These are phyloP conservation scores for Aspidapion aeneum DNA, from an alignment of 2,888 invertebrate genomes.

Conservation along the genomic window DNA sequence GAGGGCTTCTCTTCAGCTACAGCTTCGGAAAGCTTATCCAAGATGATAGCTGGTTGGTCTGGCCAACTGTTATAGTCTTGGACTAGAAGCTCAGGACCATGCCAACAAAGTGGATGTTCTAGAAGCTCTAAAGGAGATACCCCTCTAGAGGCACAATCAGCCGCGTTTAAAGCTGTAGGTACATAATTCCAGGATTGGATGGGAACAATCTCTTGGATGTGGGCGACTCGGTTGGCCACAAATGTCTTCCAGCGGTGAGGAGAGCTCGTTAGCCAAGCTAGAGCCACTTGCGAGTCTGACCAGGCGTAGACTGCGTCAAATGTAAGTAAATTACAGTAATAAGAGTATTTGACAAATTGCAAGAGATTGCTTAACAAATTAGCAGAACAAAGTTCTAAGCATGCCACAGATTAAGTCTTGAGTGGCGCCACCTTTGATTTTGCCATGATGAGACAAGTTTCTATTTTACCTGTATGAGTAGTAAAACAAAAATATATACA, in stretches of 20 bases:
- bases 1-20: not conserved
- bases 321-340: not conserved
- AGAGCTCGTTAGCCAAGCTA: not conserved
- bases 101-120: not conserved
- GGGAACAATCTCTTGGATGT: not conserved
- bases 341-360: not conserved
- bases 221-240: not conserved
- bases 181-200: not conserved
- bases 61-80: not conserved
- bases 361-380: not conserved
- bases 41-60: not conserved
- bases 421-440: not conserved
- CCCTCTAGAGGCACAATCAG: not conserved
- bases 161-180: not conserved
- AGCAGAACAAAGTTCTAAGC: not conserved
- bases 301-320: not conserved
- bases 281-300: not conserved
- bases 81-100: not conserved
- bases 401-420: not conserved
- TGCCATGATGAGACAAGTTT: not conserved
- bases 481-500: not conserved
- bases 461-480: not conserved
- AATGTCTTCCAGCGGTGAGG: constrained; percentile 1
- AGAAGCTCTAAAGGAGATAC: not conserved
- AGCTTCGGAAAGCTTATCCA: not conserved